These are phyloP conservation scores for Lanistes nyassanus DNA, from an alignment of 1,140 invertebrate species.

Conservation along the genomic window DNA sequence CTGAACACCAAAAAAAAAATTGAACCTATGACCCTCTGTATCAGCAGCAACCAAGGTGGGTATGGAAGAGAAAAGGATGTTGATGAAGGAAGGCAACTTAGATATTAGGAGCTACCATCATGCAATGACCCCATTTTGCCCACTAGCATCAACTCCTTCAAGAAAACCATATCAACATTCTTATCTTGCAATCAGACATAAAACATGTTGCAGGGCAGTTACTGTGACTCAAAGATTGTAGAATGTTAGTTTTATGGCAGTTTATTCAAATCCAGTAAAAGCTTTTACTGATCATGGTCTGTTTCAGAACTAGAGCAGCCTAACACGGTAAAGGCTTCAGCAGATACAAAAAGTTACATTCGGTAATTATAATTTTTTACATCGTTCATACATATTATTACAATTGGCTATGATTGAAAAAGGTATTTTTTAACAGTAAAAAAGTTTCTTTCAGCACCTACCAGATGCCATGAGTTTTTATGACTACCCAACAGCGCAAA, in stretches of 20 bases:
- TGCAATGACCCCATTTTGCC: not conserved
- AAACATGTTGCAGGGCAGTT: too few relatives aligned
- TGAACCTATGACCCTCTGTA: too few relatives aligned
- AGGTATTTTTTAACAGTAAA: not conserved
- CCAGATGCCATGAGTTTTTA: not conserved
- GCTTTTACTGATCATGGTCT: not conserved
- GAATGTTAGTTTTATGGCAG: not conserved
- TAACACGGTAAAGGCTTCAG: slow-evolving; percentile 42
- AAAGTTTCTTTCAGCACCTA: not conserved
- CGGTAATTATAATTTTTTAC: slow-evolving; percentile 36
- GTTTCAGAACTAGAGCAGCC: slow-evolving; percentile 57
- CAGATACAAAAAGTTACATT: slow-evolving; percentile 45
- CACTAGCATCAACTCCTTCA: too few relatives aligned
- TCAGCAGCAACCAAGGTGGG: too few relatives aligned
- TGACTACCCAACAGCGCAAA: too few relatives aligned
- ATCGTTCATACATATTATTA: not conserved
- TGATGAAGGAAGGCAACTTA: too few relatives aligned
- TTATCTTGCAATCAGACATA: not conserved
- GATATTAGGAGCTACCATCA: too few relatives aligned
- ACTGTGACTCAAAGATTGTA: not conserved
- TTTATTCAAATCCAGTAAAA: not conserved
- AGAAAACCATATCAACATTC: not conserved
- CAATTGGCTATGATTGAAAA: too few relatives aligned
- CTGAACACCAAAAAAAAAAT: too few relatives aligned
- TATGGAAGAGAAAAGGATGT: too few relatives aligned